Percentiles rank a stretch among this genome's conserved stretches.
These are phyloP conservation scores for Lonchura striata DNA, from an alignment of 2,113 vertebrate genomes.

Conservation along the genomic window DNA sequence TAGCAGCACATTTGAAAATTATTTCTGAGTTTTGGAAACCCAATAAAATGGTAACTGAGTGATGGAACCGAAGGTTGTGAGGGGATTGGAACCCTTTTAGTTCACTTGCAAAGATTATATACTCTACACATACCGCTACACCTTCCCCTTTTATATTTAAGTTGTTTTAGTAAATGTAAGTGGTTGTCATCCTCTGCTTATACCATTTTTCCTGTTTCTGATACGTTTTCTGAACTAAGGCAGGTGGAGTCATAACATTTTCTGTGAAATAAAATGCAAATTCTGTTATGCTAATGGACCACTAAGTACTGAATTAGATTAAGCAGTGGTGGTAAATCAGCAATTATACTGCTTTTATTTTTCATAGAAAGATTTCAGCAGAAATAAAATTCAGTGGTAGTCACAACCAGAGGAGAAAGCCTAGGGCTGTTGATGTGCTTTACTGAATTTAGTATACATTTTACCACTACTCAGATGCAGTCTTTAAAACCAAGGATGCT, in stretches of 20 bases:
- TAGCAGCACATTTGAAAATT: conserved; percentile 38
- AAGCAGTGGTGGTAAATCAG: conserved; percentile 64
- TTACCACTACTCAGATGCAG: conserved; percentile 3
- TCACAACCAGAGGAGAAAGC: not conserved
- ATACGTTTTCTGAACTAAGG: conserved; percentile 25
- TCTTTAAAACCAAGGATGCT: conserved; percentile 15
- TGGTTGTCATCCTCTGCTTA: not conserved
- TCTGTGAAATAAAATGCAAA: conserved; percentile 70
- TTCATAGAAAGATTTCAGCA: conserved; percentile 14
- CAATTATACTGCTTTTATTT: conserved; percentile 24
- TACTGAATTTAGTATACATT: not conserved
- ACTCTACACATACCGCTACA: not conserved
- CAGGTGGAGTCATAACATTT: conserved; percentile 64
- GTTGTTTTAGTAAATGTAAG: not conserved
- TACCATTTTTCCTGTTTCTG: not conserved
- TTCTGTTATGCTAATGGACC: conserved; percentile 62
- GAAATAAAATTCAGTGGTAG: conserved; percentile 40
- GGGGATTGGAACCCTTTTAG: not conserved
- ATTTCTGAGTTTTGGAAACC: not conserved
- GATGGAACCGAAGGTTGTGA: not conserved
- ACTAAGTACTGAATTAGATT: conserved; percentile 72
- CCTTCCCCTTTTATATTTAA: not conserved
- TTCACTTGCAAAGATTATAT: not conserved
- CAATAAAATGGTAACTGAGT: not conserved
- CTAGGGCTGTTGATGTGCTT: not conserved